phyloP scores from a whole-genome alignment of 2,888 invertebrate species.

The Leucophenga maculata region DNA sequence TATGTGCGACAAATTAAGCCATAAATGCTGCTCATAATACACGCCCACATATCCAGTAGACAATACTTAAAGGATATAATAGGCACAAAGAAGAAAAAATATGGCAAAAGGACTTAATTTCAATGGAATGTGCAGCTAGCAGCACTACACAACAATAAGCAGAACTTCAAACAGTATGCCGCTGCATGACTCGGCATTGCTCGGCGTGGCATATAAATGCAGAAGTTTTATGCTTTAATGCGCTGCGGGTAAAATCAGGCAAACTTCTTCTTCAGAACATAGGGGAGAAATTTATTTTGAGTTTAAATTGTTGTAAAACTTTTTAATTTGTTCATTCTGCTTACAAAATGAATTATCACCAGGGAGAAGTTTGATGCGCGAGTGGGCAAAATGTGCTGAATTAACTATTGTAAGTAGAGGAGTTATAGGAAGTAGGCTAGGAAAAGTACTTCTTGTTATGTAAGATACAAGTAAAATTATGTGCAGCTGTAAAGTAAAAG shows the following conservation, averaged over 20 bases:
- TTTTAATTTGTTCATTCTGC: conserved; percentile 48
- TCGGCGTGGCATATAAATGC: neutral
- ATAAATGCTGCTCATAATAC: conserved; percentile 12
- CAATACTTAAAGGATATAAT: neutral
- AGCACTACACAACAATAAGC: neutral
- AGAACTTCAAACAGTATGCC: neutral
- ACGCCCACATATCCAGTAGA: conserved; percentile 7
- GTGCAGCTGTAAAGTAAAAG: neutral
- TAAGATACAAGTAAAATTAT: neutral
- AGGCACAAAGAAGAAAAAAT: neutral
- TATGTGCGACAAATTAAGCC: conserved; percentile 17
- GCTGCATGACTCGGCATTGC: neutral
- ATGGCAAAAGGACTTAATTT: neutral
- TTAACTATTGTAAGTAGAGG: too few species aligned
- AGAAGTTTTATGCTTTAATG: conserved; percentile 10
- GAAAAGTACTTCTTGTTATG: too few species aligned
- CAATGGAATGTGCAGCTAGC: neutral
- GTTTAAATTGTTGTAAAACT: conserved; percentile 37
- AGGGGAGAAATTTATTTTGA: conserved; percentile 41
- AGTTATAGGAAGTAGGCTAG: too few species aligned
- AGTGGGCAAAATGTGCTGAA: too few species aligned
- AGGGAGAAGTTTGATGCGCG: conserved; percentile 14
- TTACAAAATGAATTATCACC: conserved; percentile 43
- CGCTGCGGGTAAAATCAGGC: conserved; percentile 23
- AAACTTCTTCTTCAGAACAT: conserved; percentile 23